Conservation (phyloP, 2,797 vertebrate genomes). For the Pseudomugil gertrudae region DNA sequence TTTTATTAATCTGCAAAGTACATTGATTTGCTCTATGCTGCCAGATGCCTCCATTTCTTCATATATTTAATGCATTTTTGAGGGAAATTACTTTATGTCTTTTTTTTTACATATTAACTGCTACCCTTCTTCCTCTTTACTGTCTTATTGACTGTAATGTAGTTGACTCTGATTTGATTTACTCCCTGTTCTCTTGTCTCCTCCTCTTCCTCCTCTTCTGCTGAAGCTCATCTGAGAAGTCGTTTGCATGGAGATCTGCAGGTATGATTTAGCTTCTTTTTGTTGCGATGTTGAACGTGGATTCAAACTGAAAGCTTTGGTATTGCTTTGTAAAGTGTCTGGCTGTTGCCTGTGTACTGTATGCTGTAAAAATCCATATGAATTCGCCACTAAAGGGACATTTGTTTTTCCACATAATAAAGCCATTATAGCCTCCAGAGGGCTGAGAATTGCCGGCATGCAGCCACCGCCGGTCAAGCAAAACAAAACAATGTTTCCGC, state of each 20-base stretch:
- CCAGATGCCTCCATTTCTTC: background rate
- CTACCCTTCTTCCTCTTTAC: conserved; percentile 1
- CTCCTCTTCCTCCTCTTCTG: conserved; percentile 33
- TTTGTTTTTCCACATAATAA: conserved; percentile 26
- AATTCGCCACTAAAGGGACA: conserved; percentile 2
- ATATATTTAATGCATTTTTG: conserved; percentile 7
- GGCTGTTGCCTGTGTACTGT: background rate
- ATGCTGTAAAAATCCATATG: conserved; percentile 3
- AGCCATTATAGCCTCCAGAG: conserved; percentile 23
- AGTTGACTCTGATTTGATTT: conserved; percentile 51
- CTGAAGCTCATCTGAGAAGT: conserved; percentile 96
- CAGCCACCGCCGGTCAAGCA: conserved; percentile 30
- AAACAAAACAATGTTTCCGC: conserved; percentile 47
- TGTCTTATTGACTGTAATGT: conserved; percentile 25
- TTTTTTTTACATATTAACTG: background rate
- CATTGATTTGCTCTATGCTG: background rate
- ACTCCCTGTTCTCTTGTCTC: conserved; percentile 28
- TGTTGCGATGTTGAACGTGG: background rate
- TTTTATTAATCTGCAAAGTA: background rate
- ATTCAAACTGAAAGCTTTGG: background rate
- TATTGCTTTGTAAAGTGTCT: background rate
- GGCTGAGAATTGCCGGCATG: conserved; percentile 28
- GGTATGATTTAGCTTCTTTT: conserved; percentile 77
- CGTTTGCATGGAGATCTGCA: conserved; percentile 96
- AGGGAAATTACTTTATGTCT: background rate